Evolutionary conservation across 1,140 invertebrate species (phyloP).

Genomic region (Drepana arcuata): DNA sequence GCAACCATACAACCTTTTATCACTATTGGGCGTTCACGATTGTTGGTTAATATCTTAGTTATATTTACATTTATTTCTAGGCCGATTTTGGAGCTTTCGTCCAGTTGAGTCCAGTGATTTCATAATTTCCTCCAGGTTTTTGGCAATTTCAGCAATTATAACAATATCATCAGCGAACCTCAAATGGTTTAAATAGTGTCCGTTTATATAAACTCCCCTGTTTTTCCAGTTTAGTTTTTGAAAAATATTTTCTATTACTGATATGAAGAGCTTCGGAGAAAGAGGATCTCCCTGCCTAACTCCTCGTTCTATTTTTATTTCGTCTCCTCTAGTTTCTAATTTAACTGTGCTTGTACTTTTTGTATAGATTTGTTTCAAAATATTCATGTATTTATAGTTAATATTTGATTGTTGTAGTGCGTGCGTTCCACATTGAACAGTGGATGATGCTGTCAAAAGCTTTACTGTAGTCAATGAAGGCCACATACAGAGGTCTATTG

Average conservation of each 20-base stretch:
- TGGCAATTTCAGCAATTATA: slow-evolving; percentile 4
- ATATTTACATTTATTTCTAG: slow-evolving; percentile 4
- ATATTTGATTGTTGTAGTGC: slow-evolving; percentile 4
- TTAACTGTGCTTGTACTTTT: slow-evolving; percentile 9
- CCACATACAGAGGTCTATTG: slow-evolving; percentile 6
- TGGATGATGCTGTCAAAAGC: slow-evolving; percentile 6
- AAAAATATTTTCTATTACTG: slow-evolving; percentile 9
- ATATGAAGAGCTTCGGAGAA: slow-evolving; percentile 12
- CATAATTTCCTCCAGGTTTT: slow-evolving; percentile 6
- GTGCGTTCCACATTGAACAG: slow-evolving; percentile 7
- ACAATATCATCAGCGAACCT: slow-evolving; percentile 12
- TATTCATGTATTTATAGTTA: slow-evolving; percentile 4
- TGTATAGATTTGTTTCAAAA: slow-evolving; percentile 8
- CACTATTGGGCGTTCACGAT: slow-evolving; percentile 1
- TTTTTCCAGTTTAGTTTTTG: slow-evolving; percentile 6
- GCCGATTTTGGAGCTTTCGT: slow-evolving; percentile 4
- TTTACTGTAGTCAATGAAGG: slow-evolving; percentile 10
- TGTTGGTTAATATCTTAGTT: slow-evolving; percentile 8
- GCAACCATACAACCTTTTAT: slow-evolving; percentile 1
- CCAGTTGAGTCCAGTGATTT: slow-evolving; percentile 1
- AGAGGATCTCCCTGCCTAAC: slow-evolving; percentile 11
- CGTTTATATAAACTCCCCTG: slow-evolving; percentile 7
- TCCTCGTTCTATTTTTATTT: slow-evolving; percentile 9
- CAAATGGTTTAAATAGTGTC: slow-evolving; percentile 5
- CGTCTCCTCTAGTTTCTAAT: slow-evolving; percentile 9